These are phyloP conservation scores for Conistra vaccinii DNA, from an alignment of 2,888 invertebrate species.

Conservation along the genomic window DNA sequence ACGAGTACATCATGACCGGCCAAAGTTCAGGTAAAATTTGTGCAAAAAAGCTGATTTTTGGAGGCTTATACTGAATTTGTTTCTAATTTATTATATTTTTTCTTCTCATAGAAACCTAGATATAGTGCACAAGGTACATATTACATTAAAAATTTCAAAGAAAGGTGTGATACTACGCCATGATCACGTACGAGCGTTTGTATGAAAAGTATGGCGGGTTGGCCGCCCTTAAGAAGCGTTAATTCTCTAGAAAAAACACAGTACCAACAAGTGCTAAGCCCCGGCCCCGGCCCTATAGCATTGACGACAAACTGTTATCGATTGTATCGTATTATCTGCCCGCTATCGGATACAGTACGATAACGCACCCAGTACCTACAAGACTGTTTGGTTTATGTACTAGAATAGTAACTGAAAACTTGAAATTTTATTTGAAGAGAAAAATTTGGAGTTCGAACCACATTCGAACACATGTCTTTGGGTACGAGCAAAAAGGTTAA, in stretches of 20 bases:
- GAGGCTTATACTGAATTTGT: too few species aligned
- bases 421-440: conserved; percentile 4
- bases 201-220: too few species aligned
- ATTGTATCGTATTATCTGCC: conserved; percentile 73
- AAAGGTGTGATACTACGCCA: too few species aligned
- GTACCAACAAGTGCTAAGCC: conserved; percentile 48
- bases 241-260: conserved; percentile 13
- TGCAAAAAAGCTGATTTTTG: too few species aligned
- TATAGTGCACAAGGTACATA: too few species aligned
- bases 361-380: conserved; percentile 63
- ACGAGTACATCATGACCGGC: too few species aligned
- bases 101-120: too few species aligned
- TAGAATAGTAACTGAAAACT: conserved; percentile 14
- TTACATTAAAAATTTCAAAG: too few species aligned
- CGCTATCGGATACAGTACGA: conserved; percentile 68
- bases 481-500: not conserved
- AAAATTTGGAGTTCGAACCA: not conserved
- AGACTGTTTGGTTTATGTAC: conserved; percentile 40
- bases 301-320: conserved; percentile 72
- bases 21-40: too few species aligned
- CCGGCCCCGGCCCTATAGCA: conserved; percentile 48
- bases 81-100: too few species aligned
- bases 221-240: too few species aligned
- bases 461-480: not conserved
- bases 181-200: too few species aligned